These are phyloP conservation scores for Eueremaeus valkanovi DNA, from an alignment of 2,888 invertebrate species.

Conservation along the genomic window DNA sequence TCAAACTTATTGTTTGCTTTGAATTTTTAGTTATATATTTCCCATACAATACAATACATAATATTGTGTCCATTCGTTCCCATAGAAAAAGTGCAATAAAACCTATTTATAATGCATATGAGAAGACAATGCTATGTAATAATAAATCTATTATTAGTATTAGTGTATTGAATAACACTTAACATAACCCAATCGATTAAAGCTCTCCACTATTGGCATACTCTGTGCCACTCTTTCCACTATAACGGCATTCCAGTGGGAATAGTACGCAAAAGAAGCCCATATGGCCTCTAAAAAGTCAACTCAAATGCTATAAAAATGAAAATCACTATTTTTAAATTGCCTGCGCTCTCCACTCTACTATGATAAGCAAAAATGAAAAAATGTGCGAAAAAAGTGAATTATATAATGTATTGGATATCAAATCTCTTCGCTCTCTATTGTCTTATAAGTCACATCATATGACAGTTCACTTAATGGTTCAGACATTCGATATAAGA, in stretches of 20 bases:
- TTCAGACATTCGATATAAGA: background rate
- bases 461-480: background rate
- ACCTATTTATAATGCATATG: background rate
- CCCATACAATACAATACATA: background rate
- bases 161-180: constrained; percentile 9
- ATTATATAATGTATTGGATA: no score
- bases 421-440: background rate
- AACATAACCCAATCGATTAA: background rate
- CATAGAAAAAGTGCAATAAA: background rate
- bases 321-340: background rate
- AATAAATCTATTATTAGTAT: background rate
- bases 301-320: background rate
- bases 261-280: background rate
- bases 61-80: constrained; percentile 9
- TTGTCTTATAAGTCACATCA: background rate
- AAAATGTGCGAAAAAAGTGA: no score
- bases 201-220: background rate
- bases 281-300: background rate
- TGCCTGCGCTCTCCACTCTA: background rate
- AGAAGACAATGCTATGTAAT: background rate
- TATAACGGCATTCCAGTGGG: background rate
- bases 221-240: no score
- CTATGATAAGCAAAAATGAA: no score
- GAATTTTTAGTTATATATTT: constrained; percentile 5
- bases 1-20: background rate